These are phyloP conservation scores for Linepithema humile DNA, from an alignment of 1,140 invertebrate genomes.

Conservation along the genomic window DNA sequence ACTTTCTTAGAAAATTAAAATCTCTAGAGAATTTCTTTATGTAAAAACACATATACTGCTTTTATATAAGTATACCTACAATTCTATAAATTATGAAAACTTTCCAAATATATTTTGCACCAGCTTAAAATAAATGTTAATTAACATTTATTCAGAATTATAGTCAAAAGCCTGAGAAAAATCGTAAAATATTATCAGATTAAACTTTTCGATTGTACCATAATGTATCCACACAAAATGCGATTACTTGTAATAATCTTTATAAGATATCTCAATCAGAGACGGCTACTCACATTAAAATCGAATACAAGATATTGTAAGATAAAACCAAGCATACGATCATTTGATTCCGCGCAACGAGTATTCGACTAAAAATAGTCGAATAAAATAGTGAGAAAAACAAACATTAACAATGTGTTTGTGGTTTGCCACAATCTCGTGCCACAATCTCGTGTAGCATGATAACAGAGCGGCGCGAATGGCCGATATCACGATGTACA, in stretches of 20 bases:
- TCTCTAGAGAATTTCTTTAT: neutral
- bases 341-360: neutral
- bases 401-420: neutral
- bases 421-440: no score
- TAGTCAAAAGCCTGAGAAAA: neutral
- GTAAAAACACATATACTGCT: neutral
- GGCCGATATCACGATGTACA: neutral
- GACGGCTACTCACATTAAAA: neutral
- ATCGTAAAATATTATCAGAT: neutral
- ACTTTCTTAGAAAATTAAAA: no score
- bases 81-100: neutral
- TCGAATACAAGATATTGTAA: neutral
- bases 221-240: neutral
- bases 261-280: neutral
- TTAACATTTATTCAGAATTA: neutral
- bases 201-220: neutral
- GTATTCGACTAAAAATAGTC: neutral
- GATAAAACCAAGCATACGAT: neutral
- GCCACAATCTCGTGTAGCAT: neutral
- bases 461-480: neutral
- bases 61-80: neutral
- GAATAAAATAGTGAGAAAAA: neutral
- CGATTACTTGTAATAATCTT: neutral
- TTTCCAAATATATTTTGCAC: neutral
- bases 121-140: no score